Evolutionary conservation across 1,140 invertebrate species (phyloP).

Genomic region (Adoxophyes honmai): DNA sequence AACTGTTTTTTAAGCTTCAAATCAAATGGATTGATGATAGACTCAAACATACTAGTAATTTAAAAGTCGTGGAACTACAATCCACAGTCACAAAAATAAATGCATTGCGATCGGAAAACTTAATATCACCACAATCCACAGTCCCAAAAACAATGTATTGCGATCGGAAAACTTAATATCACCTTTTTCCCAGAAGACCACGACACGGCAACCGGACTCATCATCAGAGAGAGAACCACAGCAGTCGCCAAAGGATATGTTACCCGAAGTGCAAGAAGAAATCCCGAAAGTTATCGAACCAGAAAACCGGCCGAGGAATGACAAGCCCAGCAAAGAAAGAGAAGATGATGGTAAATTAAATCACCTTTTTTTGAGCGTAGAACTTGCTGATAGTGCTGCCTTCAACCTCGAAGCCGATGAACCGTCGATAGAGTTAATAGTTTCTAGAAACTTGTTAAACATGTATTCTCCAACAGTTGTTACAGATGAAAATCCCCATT

Average conservation of each 20-base stretch:
- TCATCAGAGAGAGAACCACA: slow-evolving; percentile 72
- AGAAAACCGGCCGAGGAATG: slow-evolving; percentile 42
- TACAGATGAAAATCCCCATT: slow-evolving; percentile 55
- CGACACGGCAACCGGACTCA: slow-evolving; percentile 59
- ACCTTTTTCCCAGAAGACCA: slow-evolving; percentile 50
- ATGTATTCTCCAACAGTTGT: slow-evolving; percentile 28
- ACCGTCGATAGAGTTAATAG: background rate
- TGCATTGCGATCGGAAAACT: background rate
- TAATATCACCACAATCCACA: too few species aligned
- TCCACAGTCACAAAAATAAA: too few species aligned
- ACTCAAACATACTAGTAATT: too few species aligned
- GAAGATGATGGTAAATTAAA: slow-evolving; percentile 59
- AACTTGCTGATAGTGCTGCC: too few species aligned
- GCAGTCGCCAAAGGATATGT: slow-evolving; percentile 60
- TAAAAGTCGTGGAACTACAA: too few species aligned
- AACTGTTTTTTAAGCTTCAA: too few species aligned
- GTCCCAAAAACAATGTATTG: too few species aligned
- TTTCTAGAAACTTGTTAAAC: background rate
- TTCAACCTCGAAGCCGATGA: too few species aligned
- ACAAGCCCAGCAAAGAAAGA: slow-evolving; percentile 46
- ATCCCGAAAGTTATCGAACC: slow-evolving; percentile 35
- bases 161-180: background rate
- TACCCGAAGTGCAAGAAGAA: slow-evolving; percentile 69
- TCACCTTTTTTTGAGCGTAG: too few species aligned
- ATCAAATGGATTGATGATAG: too few species aligned